Evolutionary conservation across 2,797 vertebrate genomes (phyloP).

Genomic region (Lacerta bilineata): DNA sequence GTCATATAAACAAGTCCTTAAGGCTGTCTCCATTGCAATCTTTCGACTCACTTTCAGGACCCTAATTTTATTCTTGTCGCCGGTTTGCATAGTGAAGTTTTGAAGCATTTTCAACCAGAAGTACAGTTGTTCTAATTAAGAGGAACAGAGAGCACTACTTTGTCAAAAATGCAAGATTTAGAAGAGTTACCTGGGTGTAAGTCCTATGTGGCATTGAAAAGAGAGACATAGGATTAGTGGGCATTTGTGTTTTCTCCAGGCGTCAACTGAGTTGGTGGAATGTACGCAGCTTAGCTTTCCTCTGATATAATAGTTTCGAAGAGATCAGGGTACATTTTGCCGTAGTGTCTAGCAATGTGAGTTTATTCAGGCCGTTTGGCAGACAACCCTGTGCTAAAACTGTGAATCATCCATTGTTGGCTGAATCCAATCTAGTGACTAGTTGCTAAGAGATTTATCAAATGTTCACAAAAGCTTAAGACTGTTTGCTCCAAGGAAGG

Average conservation of each 20-base stretch:
- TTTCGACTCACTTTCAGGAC: neutral
- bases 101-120: conserved; percentile 49
- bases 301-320: conserved; percentile 82
- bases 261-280: conserved; percentile 72
- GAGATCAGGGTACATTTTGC: conserved; percentile 82
- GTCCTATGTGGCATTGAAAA: no score
- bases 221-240: neutral
- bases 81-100: neutral
- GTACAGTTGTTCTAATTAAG: conserved; percentile 62
- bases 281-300: conserved; percentile 77
- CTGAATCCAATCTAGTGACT: conserved; percentile 71
- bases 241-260: conserved; percentile 75
- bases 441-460: conserved; percentile 80
- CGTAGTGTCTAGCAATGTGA: conserved; percentile 83
- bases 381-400: conserved; percentile 78
- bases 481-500: conserved; percentile 75
- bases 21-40: neutral
- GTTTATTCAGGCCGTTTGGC: conserved; percentile 82
- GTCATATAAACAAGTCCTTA: neutral
- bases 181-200: conserved; percentile 6
- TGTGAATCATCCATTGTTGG: conserved; percentile 83
- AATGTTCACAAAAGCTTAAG: conserved; percentile 78
- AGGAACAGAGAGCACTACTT: conserved; percentile 52
- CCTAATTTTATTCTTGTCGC: neutral
- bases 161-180: conserved; percentile 68